Percentiles rank a stretch among this genome's conserved stretches.
These are phyloP conservation scores for Oryctolagus cuniculus DNA, from an alignment of 2,113 vertebrate species.

Conservation along the genomic window mOryCun1.1 NC_091452.1:11999001-11999500, in stretches of 20 bases:
- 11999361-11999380: neutral
- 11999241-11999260: accelerated
- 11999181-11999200: neutral
- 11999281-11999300: too few relatives aligned
- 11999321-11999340: neutral
- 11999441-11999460: neutral
- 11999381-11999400: neutral
- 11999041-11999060: neutral
- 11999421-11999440: neutral
- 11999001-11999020: neutral
- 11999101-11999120: neutral
- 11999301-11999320: neutral
- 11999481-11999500: neutral
- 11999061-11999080: neutral
- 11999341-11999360: neutral
- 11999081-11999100: neutral
- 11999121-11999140: neutral
- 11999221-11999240: neutral
- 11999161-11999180: neutral
- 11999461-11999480: neutral
- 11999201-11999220: neutral
- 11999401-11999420: neutral
- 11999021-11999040: accelerated
- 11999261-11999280: neutral
- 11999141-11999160: neutral